Evolutionary conservation across 2,113 vertebrate species (phyloP).

Genomic region (Centropus unirufus): DNA sequence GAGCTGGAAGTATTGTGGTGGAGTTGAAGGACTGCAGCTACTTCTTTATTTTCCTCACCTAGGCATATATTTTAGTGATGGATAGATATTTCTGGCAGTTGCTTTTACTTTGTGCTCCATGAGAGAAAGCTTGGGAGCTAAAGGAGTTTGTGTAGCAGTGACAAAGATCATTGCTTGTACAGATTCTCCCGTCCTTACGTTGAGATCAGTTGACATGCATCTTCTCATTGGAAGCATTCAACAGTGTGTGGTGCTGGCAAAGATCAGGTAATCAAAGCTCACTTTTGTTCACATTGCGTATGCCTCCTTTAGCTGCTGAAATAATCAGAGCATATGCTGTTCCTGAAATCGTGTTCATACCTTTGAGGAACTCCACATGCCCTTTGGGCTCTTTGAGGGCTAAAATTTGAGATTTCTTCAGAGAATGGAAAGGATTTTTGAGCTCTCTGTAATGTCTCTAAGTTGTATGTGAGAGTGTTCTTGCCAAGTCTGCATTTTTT

Average conservation of each 20-base stretch:
- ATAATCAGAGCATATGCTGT: neutral
- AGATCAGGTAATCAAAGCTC: slow-evolving; percentile 7
- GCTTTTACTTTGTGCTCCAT: neutral
- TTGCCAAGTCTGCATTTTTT: slow-evolving; percentile 9
- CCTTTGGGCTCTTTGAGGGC: slow-evolving; percentile 6
- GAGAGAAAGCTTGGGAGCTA: neutral
- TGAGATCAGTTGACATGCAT: neutral
- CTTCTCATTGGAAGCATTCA: neutral
- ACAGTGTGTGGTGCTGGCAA: accelerated
- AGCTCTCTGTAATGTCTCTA: accelerated
- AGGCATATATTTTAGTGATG: neutral
- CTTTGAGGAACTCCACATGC: slow-evolving; percentile 4
- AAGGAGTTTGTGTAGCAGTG: neutral
- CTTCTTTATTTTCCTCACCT: neutral
- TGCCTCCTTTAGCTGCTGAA: neutral
- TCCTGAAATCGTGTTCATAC: neutral
- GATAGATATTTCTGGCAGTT: neutral
- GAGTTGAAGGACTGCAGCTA: neutral
- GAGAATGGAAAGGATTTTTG: neutral
- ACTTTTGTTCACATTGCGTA: accelerated
- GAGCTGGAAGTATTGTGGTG: neutral
- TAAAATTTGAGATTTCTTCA: neutral
- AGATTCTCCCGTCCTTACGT: neutral
- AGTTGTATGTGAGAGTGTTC: neutral
- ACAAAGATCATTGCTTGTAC: neutral